Percentiles rank a stretch among this genome's conserved stretches.
Evolutionary conservation across 2,888 invertebrate genomes (phyloP).

Genomic region (Amphipyra tragopoginis): DNA sequence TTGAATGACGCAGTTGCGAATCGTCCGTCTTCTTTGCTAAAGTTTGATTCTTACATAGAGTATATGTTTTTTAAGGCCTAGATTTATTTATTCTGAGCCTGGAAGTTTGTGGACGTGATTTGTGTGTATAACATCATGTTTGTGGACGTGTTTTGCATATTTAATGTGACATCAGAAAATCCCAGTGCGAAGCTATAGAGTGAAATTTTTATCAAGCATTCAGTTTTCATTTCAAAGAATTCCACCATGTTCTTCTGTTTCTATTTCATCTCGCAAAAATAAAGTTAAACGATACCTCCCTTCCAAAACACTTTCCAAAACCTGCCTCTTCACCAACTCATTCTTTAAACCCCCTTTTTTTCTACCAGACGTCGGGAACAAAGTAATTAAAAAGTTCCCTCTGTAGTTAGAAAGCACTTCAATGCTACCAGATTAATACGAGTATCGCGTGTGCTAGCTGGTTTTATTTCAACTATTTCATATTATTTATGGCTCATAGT

Average conservation of each 20-base stretch:
- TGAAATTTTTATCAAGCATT: constrained; percentile 12
- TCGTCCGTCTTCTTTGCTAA: not conserved
- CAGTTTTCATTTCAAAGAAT: constrained; percentile 23
- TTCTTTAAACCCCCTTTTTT: constrained; percentile 62
- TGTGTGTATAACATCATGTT: constrained; percentile 32
- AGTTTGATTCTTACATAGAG: constrained; percentile 15
- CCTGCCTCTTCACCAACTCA: constrained; percentile 45
- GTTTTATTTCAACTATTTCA: constrained; percentile 66
- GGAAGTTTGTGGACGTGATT: constrained; percentile 41
- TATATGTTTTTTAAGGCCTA: constrained; percentile 22
- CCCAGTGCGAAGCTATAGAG: constrained; percentile 7
- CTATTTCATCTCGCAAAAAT: constrained; percentile 20
- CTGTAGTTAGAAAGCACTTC: constrained; percentile 68
- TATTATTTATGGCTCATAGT: constrained; percentile 68
- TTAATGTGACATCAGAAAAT: constrained; percentile 8
- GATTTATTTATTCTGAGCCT: constrained; percentile 26
- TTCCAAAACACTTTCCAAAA: constrained; percentile 48
- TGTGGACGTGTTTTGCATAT: constrained; percentile 30
- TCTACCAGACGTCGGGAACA: constrained; percentile 71
- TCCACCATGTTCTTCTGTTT: constrained; percentile 2
- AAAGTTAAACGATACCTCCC: constrained; percentile 37
- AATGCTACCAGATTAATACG: constrained; percentile 70
- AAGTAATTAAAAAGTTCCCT: constrained; percentile 78
- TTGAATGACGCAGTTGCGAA: not conserved
- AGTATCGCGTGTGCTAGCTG: constrained; percentile 67